Evolutionary conservation across 2,888 invertebrate species (phyloP).

Genomic region (Lithophane ornitopus): DNA sequence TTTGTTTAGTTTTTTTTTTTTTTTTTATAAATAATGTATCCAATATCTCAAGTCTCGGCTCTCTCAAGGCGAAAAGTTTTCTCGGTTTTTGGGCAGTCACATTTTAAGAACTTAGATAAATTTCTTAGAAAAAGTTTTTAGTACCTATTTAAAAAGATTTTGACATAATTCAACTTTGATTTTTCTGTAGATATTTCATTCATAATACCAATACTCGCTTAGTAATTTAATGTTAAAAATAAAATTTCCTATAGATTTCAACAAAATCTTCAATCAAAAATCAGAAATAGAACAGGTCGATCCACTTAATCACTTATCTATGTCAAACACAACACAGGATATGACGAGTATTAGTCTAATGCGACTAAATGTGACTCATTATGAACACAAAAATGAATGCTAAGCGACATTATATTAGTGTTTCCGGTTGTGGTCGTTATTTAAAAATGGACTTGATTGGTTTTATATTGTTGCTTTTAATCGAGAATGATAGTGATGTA

Average conservation of each 20-base stretch:
- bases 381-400: conserved; percentile 57
- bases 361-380: conserved; percentile 65
- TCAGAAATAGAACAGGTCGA: conserved; percentile 30
- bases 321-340: conserved; percentile 63
- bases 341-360: conserved; percentile 65
- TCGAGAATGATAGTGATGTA: background rate
- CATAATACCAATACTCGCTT: background rate
- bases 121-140: background rate
- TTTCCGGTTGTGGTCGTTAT: conserved; percentile 60
- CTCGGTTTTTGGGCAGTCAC: background rate
- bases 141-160: background rate
- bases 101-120: too few species aligned
- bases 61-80: too few species aligned
- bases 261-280: conserved; percentile 14
- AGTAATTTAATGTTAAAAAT: background rate
- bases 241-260: conserved; percentile 20
- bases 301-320: conserved; percentile 40
- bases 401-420: conserved; percentile 57
- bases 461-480: conserved; percentile 16
- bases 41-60: too few species aligned
- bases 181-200: background rate
- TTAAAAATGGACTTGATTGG: conserved; percentile 41
- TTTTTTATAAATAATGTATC: too few species aligned
- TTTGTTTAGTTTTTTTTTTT: background rate
- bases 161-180: background rate